Base-by-base conservation (phyloP, 2,888 invertebrate genomes). In the Archaeoteleia sp. region DNA sequence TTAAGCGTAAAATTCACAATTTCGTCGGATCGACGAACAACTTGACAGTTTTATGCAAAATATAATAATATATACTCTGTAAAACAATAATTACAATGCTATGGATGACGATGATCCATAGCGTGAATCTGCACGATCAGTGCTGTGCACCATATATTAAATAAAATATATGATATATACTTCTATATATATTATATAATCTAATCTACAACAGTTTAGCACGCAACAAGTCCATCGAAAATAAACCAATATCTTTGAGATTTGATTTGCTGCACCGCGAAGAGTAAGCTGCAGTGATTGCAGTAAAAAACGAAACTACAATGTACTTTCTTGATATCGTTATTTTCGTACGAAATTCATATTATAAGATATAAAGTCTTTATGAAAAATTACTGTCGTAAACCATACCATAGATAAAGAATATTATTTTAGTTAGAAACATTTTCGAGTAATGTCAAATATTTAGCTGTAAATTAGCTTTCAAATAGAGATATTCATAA, bases 1-100 rank as follows among this genome's bases (percentile, higher is more conserved):
- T 55, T 57, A 69, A 69, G 60, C 69, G 49, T 66, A 69, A 43
- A 69, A 57, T 69, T 55, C 60, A 43, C 13, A 63, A 61, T 46
- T 69, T 65, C 65, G 57, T 25, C 69, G 1, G 15, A 9, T 3
- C 2, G 65, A 63, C 57, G 57, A 61, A 66, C 65, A 66, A 69
- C 61, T 63, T 42, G 54, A 68, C 54, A 65, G 42, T 42, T 61
- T 57, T 66, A 57, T 57, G 65, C 65, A 65, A 69, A 65, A 69
- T 69, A 69, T 55, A 51, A 61, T 68, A 54, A 61, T 39, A 42
- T 29, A 53, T 27, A 61, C 37, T 69, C 42, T 65, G 51, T 27
- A 57, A 62, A 51, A 61, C 39, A 53, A 65, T 45, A 13, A 57
- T 53, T 55, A 54, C 45, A 55, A 48, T 20, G 4, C 46, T 42